Evolutionary conservation across 2,797 vertebrate species (phyloP).

Genomic region (Monodelphis domestica): DNA sequence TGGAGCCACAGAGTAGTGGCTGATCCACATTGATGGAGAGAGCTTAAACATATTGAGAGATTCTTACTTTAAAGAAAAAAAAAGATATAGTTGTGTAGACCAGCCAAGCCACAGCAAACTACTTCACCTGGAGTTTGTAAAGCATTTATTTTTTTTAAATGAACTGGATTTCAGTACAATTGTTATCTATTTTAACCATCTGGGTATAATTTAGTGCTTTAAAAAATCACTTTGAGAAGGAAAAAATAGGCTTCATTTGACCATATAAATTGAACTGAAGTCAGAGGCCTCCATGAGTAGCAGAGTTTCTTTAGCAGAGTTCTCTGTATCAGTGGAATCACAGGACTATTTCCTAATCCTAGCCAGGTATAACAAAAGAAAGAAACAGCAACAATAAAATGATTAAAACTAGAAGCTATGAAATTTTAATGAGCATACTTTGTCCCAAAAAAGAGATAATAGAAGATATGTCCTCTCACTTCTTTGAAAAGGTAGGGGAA

Average conservation of each 20-base stretch:
- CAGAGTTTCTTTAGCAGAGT: background rate
- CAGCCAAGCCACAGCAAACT: background rate
- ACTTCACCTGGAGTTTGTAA: background rate
- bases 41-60: background rate
- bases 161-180: background rate
- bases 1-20: background rate
- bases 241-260: background rate
- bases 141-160: background rate
- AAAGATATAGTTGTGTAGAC: background rate
- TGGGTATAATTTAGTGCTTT: background rate
- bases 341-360: background rate
- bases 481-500: background rate
- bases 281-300: too few species aligned
- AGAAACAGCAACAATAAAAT: background rate
- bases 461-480: background rate
- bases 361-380: background rate
- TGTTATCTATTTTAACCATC: background rate
- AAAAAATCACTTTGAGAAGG: background rate
- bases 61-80: background rate
- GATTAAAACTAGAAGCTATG: background rate
- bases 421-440: background rate
- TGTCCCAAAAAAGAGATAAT: background rate
- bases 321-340: background rate
- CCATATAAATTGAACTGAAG: background rate
- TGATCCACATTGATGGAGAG: background rate